Percentiles rank a stretch among this genome's conserved stretches.
Conservation (phyloP, 2,888 invertebrate genomes). For the Aproaerema taeniolella region DNA sequence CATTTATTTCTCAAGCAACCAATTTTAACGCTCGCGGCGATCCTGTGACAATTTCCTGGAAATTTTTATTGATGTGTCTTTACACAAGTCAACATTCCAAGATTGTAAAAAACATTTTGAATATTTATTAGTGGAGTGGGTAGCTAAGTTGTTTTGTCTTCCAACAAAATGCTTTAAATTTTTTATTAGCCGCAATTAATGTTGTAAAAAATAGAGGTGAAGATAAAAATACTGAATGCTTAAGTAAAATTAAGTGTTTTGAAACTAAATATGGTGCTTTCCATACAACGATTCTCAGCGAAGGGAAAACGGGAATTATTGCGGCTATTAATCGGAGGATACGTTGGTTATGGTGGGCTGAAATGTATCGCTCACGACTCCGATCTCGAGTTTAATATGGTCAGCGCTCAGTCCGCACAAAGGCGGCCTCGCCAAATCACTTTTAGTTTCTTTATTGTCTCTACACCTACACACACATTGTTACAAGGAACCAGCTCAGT, state of each 20-base stretch:
- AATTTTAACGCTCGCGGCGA: conserved; percentile 43
- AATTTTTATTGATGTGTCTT: conserved; percentile 29
- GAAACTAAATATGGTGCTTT: too few species aligned
- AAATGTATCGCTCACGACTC: too few species aligned
- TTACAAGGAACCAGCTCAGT: conserved; percentile 29
- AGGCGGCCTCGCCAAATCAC: conserved; percentile 46
- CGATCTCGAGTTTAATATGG: background rate
- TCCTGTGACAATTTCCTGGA: conserved; percentile 38
- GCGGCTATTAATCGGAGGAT: too few species aligned
- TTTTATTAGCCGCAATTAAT: too few species aligned
- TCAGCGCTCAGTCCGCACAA: conserved; percentile 32
- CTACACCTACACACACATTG: conserved; percentile 35
- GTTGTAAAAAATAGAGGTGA: too few species aligned
- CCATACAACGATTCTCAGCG: too few species aligned
- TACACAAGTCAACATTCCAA: background rate
- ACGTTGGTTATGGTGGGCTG: too few species aligned
- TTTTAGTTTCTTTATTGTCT: conserved; percentile 46
- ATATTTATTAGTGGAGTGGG: background rate
- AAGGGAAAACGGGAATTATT: too few species aligned
- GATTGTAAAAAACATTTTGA: background rate
- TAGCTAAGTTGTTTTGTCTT: background rate
- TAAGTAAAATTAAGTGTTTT: too few species aligned
- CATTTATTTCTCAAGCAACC: conserved; percentile 43
- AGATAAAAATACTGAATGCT: too few species aligned
- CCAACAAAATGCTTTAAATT: too few species aligned